phyloP scores from a whole-genome alignment of 2,113 vertebrate species.

The Morone saxatilis region DNA sequence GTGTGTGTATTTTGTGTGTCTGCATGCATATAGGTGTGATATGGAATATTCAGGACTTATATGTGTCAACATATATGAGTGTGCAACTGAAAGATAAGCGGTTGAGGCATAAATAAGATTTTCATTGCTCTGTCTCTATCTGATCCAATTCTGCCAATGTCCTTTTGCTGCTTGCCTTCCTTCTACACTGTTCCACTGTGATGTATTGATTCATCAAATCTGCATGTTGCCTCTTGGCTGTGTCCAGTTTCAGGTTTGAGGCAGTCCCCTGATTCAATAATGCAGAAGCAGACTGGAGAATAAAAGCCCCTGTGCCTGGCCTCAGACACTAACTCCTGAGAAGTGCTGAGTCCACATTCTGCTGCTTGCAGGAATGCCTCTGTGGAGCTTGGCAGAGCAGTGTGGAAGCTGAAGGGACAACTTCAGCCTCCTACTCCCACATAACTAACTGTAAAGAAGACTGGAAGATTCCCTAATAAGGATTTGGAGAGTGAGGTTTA shows the following conservation, averaged over 20 bases:
- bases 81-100: constrained; percentile 31
- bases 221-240: constrained; percentile 64
- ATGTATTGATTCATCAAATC: constrained; percentile 71
- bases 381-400: constrained; percentile 52
- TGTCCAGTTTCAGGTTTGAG: constrained; percentile 62
- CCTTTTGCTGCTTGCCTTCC: constrained; percentile 8
- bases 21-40: constrained; percentile 18
- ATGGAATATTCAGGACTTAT: constrained; percentile 25
- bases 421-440: constrained; percentile 32
- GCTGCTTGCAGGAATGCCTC: constrained; percentile 47
- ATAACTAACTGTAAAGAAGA: constrained; percentile 37
- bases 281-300: constrained; percentile 64
- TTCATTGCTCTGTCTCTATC: constrained; percentile 11
- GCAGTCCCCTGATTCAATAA: constrained; percentile 70
- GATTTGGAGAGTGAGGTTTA: constrained; percentile 12
- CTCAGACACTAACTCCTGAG: constrained; percentile 61
- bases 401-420: constrained; percentile 40
- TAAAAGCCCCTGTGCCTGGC: constrained; percentile 52
- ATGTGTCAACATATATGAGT: constrained; percentile 21
- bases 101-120: constrained; percentile 3
- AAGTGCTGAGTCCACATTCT: constrained; percentile 78
- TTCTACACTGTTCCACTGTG: constrained; percentile 38
- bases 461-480: constrained; percentile 4
- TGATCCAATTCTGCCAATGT: constrained; percentile 39
- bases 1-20: constrained; percentile 35